phyloP scores from a whole-genome alignment of 2,888 invertebrate genomes.

The Dryomyza anilis region DNA sequence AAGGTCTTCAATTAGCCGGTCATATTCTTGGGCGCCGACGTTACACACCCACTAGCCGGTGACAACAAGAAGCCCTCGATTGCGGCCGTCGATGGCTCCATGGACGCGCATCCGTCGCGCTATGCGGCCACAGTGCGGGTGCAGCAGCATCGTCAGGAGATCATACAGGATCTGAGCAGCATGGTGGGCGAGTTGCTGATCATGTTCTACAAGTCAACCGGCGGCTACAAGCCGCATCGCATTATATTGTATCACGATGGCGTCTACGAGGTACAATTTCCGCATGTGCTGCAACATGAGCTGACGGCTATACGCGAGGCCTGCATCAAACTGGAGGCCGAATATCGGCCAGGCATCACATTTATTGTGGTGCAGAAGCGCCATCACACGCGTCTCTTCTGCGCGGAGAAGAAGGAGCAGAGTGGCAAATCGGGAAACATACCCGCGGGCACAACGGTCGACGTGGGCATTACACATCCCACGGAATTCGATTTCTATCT shows the following conservation, averaged over 20 bases:
- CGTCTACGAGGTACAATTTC: slow-evolving; percentile 98
- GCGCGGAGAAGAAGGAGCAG: slow-evolving; percentile 98
- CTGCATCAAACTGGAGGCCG: slow-evolving; percentile 95
- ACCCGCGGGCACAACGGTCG: slow-evolving; percentile 99
- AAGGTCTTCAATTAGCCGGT: slow-evolving; percentile 99
- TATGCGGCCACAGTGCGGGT: slow-evolving; percentile 98
- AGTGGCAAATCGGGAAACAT: slow-evolving; percentile 99
- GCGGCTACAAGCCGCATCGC: slow-evolving; percentile 98
- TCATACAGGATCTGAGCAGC: slow-evolving; percentile 96
- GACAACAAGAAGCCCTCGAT: slow-evolving; percentile 99
- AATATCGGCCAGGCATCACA: slow-evolving; percentile 98
- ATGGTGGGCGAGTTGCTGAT: slow-evolving; percentile 98
- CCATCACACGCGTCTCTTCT: slow-evolving; percentile 97
- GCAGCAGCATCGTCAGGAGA: slow-evolving; percentile 98
- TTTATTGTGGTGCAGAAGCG: slow-evolving; percentile 99
- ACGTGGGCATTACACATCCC: slow-evolving; percentile 99
- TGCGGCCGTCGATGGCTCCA: slow-evolving; percentile 98
- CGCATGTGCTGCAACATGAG: slow-evolving; percentile 95
- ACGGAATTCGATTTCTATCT: slow-evolving; percentile 99
- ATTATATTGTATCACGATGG: slow-evolving; percentile 99
- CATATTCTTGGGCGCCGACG: slow-evolving; percentile 99
- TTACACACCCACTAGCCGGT: slow-evolving; percentile 99
- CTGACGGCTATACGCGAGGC: slow-evolving; percentile 97
- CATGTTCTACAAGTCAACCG: slow-evolving; percentile 99
- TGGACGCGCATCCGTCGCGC: slow-evolving; percentile 99